These are phyloP conservation scores for Prenolepis imparis DNA, from an alignment of 2,888 invertebrate species.

Conservation along the genomic window DNA sequence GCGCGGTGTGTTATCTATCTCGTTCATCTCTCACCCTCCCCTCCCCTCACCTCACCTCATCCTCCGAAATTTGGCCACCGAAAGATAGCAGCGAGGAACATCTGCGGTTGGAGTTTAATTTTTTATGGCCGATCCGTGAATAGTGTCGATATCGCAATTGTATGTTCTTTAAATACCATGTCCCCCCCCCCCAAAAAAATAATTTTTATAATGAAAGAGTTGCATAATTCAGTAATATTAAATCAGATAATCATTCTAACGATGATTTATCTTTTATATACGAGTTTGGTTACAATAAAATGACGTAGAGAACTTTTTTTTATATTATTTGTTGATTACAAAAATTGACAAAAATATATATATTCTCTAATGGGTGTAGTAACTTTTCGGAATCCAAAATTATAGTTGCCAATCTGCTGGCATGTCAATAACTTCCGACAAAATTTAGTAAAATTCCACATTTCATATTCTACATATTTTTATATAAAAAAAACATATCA, in stretches of 20 bases:
- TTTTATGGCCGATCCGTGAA: not conserved
- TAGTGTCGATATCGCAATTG: constrained; percentile 1
- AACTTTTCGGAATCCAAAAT: constrained; percentile 33
- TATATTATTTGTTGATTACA: not conserved
- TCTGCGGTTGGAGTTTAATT: constrained; percentile 13
- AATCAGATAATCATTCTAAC: not conserved
- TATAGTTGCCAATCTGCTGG: constrained; percentile 15
- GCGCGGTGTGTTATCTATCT: not conserved
- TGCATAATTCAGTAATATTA: not conserved
- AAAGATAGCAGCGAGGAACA: constrained; percentile 30
- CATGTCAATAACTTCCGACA: constrained; percentile 22
- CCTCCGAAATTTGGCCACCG: constrained; percentile 13
- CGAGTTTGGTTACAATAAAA: not conserved
- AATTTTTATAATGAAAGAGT: not conserved
- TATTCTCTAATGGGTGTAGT: not conserved
- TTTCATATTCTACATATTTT: not conserved
- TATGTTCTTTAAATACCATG: not conserved
- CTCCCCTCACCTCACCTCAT: not conserved
- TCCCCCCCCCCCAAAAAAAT: not conserved
- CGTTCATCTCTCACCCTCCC: not conserved
- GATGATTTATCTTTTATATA: constrained; percentile 7
- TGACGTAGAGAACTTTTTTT: not conserved
- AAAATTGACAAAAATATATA: not conserved
- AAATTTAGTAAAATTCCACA: constrained; percentile 21
- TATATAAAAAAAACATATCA: not conserved